A percentile compares a stretch with the other conserved stretches of the same genome.
These are phyloP conservation scores for Isichthys henryi DNA, from an alignment of 2,113 vertebrate species.

Conservation along the genomic window DNA sequence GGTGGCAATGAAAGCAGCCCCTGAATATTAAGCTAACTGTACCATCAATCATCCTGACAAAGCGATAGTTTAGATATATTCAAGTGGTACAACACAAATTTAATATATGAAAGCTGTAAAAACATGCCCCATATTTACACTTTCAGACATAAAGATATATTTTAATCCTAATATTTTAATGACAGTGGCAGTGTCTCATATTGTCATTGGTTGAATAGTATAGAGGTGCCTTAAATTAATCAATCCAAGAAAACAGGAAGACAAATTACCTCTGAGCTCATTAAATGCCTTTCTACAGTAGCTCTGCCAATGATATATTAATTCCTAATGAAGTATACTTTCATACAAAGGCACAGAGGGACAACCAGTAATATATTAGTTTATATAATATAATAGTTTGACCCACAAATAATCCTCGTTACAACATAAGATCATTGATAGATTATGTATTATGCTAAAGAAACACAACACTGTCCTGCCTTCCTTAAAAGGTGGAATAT, in stretches of 20 bases:
- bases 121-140: not conserved
- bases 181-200: not conserved
- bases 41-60: not conserved
- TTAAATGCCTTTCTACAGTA: not conserved
- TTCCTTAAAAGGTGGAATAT: not conserved
- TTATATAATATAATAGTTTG: too few relatives aligned
- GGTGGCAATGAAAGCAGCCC: not conserved
- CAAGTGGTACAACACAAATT: not conserved
- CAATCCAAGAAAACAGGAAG: not conserved
- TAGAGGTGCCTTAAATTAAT: not conserved
- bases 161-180: not conserved
- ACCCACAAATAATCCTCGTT: not conserved
- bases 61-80: not conserved
- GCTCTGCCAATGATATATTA: not conserved
- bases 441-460: not conserved
- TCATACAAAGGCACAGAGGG: not conserved
- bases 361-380: conserved; percentile 1
- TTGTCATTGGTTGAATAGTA: not conserved
- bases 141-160: not conserved
- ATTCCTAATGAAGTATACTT: not conserved
- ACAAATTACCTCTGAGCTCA: not conserved
- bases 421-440: not conserved
- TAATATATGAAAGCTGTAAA: not conserved
- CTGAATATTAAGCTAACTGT: not conserved
- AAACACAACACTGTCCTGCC: not conserved